Base-by-base conservation (phyloP, 2,888 invertebrate species). In the Athalia rosae region DNA sequence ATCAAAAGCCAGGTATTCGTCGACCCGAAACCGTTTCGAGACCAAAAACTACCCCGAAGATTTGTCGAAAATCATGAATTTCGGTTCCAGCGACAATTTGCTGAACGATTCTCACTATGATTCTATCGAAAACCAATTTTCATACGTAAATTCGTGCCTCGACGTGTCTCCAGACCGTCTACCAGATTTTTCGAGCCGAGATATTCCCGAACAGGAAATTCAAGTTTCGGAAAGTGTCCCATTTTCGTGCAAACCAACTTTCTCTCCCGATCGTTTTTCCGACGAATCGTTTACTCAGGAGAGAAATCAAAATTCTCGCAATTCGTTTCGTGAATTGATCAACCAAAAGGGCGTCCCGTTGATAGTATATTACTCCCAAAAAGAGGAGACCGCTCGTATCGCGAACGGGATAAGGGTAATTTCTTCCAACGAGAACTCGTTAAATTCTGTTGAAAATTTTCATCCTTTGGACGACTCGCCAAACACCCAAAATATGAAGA, bases 301-400 rank as follows among this genome's bases (percentile, higher is more conserved):
- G 74, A 80, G 78, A 11, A 84, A 87, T 80, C 85, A 87, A 62
- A 87, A 87, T 71, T 84, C 79, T 47, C 79, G 78, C 63, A 85
- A 82, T 79, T 80, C 77, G 48, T 64, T 76, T 58, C 61, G 61
- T 63, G 78, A 78, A 59, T 47, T 78, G 63, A 66, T 76, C 4
- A 77, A 78, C 50, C 79, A 79, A 11, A 28, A 59, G 56, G 76
- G 79, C 76, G 76, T 79, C 71, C 47, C 81, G 28, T 77, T 80
- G 45, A 81, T 80, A 45, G 79, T 83, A 59, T 77, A 79, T 78
- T 83, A 81, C 67, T 79, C 81, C 7, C 78, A 81, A n/a, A 79
- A 80, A 56, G 62, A 64, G 11, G 76, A 77, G 13, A 64, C 15
- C 56, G 71, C 64, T 45, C 13, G 45, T 74, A 74, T 74, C 15